Percentiles rank a stretch among this genome's conserved stretches.
Conservation (phyloP, 2,113 vertebrate species). For the Melanerpes formicivorus region DNA sequence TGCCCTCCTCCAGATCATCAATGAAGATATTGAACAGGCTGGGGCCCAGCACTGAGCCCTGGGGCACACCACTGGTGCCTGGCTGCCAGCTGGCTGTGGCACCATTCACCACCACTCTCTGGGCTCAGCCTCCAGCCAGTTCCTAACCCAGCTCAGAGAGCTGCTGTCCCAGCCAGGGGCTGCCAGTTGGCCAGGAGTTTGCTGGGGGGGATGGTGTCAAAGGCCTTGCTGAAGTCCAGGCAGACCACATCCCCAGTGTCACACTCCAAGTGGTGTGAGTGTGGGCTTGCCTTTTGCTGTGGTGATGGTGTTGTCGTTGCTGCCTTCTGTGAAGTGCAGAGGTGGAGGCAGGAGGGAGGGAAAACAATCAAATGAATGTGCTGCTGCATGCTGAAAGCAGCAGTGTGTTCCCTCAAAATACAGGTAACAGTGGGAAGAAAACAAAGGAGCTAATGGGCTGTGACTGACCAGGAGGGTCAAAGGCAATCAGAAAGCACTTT, state of each 20-base stretch:
- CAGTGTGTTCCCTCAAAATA: not conserved
- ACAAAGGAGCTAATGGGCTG: slow-evolving; percentile 15
- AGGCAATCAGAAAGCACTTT: slow-evolving; percentile 28
- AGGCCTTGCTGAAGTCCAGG: too few species aligned
- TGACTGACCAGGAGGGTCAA: slow-evolving; percentile 15
- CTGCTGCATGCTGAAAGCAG: not conserved
- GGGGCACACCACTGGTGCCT: too few species aligned
- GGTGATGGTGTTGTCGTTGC: not conserved
- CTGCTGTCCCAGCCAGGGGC: too few species aligned
- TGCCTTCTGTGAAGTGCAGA: not conserved
- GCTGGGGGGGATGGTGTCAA: too few species aligned
- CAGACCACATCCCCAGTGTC: not conserved
- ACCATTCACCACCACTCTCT: too few species aligned
- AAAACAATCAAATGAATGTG: not conserved
- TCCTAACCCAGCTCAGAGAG: too few species aligned
- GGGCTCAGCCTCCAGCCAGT: too few species aligned
- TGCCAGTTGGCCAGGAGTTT: too few species aligned
- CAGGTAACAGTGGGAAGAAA: not conserved
- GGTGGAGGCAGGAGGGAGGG: not conserved
- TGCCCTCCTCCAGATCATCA: too few species aligned
- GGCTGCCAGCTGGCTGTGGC: too few species aligned
- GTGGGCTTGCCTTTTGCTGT: not conserved
- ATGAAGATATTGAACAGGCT: too few species aligned
- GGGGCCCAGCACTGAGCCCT: too few species aligned
- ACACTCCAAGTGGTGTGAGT: not conserved